phyloP scores from a whole-genome alignment of 2,888 invertebrate species.

The Epistrophe eligans region DNA sequence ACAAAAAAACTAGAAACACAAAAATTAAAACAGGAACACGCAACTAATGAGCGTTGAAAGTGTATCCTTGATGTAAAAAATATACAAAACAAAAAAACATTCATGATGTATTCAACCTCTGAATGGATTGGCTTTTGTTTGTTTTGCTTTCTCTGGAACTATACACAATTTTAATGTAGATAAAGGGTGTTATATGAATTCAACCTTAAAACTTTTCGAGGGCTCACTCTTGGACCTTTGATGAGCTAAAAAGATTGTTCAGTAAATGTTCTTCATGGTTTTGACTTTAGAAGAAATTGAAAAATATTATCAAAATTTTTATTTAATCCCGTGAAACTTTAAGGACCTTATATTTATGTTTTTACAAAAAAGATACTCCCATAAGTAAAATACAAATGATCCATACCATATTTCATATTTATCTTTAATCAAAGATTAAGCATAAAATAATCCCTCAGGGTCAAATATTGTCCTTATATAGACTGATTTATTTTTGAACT shows the following conservation, averaged over 20 bases:
- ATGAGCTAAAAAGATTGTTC: neutral
- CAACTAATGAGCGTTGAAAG: constrained; percentile 63
- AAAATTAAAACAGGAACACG: constrained; percentile 29
- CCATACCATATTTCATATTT: neutral
- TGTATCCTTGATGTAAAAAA: constrained; percentile 22
- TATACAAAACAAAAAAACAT: neutral
- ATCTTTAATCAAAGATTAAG: neutral
- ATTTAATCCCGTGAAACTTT: no score
- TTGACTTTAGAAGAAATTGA: neutral
- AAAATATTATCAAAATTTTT: no score
- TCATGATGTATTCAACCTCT: constrained; percentile 18
- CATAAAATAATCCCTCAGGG: neutral
- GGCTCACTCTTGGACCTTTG: neutral
- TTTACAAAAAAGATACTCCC: neutral
- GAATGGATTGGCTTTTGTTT: constrained; percentile 47
- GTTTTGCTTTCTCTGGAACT: constrained; percentile 12
- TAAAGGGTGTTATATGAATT: constrained; percentile 7
- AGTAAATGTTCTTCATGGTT: neutral
- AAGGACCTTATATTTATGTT: no score
- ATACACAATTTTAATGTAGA: neutral
- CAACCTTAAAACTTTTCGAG: neutral
- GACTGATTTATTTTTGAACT: neutral
- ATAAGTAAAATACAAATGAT: neutral
- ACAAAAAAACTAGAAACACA: constrained; percentile 20
- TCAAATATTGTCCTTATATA: neutral